Conservation (phyloP, 2,113 vertebrate species). For the Calidris pugnax region DNA sequence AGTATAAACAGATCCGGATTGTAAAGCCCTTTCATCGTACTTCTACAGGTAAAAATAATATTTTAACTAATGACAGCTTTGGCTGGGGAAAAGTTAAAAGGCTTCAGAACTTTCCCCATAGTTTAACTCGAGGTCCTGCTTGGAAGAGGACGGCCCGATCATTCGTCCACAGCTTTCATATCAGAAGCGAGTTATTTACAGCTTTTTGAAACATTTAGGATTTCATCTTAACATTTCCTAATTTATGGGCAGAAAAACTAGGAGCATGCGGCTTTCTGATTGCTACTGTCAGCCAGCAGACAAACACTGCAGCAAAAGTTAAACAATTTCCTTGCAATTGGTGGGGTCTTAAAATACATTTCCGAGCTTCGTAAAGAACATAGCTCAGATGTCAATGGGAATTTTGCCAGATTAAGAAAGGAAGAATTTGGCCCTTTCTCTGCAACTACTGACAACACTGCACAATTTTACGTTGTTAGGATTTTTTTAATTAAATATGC, state of each 20-base stretch:
- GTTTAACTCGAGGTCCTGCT: neutral
- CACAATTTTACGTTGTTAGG: neutral
- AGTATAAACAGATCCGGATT: neutral
- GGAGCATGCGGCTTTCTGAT: neutral
- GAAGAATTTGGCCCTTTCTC: neutral
- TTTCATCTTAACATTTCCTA: neutral
- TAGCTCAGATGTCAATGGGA: neutral
- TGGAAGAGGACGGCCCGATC: neutral
- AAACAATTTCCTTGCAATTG: constrained; percentile 1
- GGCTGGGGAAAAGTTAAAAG: neutral
- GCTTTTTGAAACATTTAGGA: neutral
- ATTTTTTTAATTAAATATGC: constrained; percentile 33
- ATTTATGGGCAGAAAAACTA: neutral
- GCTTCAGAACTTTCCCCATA: neutral
- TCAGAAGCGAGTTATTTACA: neutral
- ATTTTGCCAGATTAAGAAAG: constrained; percentile 9
- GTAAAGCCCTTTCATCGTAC: neutral
- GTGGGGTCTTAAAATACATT: neutral
- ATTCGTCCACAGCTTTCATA: neutral
- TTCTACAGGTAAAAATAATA: constrained; percentile 25
- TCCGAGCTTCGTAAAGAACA: neutral
- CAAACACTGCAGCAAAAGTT: neutral
- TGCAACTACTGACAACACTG: neutral
- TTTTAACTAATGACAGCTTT: neutral
- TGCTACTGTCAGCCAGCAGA: neutral